Evolutionary conservation across 2,888 invertebrate genomes (phyloP), one percentile per base, ranked within the genome.

Genomic region (Melanotus villosus): DNA sequence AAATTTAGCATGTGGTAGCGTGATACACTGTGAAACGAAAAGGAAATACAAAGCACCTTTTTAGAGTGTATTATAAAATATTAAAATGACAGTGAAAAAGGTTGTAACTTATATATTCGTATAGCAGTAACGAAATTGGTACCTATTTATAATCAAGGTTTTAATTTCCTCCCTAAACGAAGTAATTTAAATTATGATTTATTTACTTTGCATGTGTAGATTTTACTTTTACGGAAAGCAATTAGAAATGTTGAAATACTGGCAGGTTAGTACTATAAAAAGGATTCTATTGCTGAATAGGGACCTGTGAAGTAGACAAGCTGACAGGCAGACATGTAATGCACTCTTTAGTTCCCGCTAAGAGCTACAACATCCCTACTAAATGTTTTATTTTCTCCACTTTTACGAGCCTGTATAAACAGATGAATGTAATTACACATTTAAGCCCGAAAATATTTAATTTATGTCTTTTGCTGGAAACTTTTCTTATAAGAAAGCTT

Each of bases 391-490:
- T 47, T 47, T 47, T 41, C 41, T 41, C 12, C 16, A n/a, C 7
- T 57, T 56, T 57, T 41, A 57, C 26, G 57, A 36, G 57, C 21
- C 38, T 14, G 38, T 36, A 57, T 57, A 26, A 57, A 57, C 56
- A 57, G 23, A 14, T 38, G 38, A 57, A 57, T 19, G 41, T 26
- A 57, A 57, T 57, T 57, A 26, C 14, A 57, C 19, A 41, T 41
- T 57, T 16, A 57, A 12, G n/a, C n/a, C 23, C 19, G 23, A 23
- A 23, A 23, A 47, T 26, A 23, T 21, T 18, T 47, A 47, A 47
- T 47, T 47, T 47, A 47, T 47, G 26, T 12, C 23, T 43, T 12
- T 19, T 43, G 43, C 19, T 47, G 47, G 23, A 47, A 47, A 47
- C 47, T 19, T 19, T 47, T 6, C 12, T 12, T 26, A 18, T 47